Conservation (phyloP, 92 coral and sea anemone species). For the Paramuricea clavata region DNA sequence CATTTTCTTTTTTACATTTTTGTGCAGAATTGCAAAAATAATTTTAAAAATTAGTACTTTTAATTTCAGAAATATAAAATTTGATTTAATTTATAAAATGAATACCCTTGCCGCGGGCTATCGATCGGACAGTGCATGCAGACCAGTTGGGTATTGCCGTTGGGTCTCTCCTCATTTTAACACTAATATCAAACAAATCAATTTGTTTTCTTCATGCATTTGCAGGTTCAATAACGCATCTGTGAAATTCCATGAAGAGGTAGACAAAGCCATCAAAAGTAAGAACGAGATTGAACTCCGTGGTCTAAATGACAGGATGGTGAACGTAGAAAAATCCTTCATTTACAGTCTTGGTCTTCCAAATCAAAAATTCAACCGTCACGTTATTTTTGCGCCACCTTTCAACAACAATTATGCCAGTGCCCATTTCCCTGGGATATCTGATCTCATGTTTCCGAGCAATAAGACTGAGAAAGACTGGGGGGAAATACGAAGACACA, state of each 20-base stretch:
- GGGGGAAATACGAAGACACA: slow-evolving; percentile 78
- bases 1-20: too few species aligned
- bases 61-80: too few species aligned
- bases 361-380: slow-evolving; percentile 72
- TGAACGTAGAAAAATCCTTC: slow-evolving; percentile 85
- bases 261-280: slow-evolving; percentile 48
- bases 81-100: too few species aligned
- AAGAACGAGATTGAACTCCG: slow-evolving; percentile 78
- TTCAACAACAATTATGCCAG: slow-evolving; percentile 46
- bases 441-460: slow-evolving; percentile 75
- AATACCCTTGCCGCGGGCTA: too few species aligned
- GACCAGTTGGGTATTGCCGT: too few species aligned
- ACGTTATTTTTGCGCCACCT: slow-evolving; percentile 84
- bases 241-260: slow-evolving; percentile 54
- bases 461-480: slow-evolving; percentile 68
- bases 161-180: too few species aligned
- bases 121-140: too few species aligned
- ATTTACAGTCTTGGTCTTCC: slow-evolving; percentile 79
- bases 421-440: slow-evolving; percentile 85
- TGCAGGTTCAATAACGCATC: slow-evolving; percentile 63
- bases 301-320: slow-evolving; percentile 79
- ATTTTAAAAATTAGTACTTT: too few species aligned
- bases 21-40: too few species aligned
- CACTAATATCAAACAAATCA: too few species aligned
- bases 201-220: not conserved